Evolutionary conservation across 2,797 vertebrate genomes (phyloP), one percentile per base, ranked within the genome.

Genomic region (Anomalospiza imberbis): DNA sequence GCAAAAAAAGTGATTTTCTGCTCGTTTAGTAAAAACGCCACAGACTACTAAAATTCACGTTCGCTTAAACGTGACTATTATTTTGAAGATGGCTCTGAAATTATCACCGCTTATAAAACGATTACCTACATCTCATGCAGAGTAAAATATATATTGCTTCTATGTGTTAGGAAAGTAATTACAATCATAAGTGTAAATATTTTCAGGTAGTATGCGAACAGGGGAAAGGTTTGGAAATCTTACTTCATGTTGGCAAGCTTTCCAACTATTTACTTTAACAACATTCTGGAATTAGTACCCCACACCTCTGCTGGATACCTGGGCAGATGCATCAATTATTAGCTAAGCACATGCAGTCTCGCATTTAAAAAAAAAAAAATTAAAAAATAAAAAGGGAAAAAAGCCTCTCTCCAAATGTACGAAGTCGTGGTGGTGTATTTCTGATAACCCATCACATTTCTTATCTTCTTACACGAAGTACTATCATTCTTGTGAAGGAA

Each of bases 131-230:
- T 72, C 87, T 82, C 85, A 66, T 38, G 88, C 58, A 70, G 88
- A 82, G 53, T 83, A 86, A 90, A 91, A 79, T 53, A 85, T 42
- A 85, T 63, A 75, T 66, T 83, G 63, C 74, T 88, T 80, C 51
- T 83, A n/a, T 80, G 63, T 90, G 61, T 91, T 78, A 47, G 77
- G 68, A 91, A 82, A 76, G 60, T 93, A 89, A 83, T 89, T 84
- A 42, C 65, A 79, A 74, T 62, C 75, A 34, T 53, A 81, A 94
- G 25, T 50, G 71, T 85, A 95, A 95, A 95, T 94, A 95, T 94
- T 94, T 95, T 90, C 78, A 79, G 88, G 53, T 70, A 50, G 62
- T 81, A 26, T 44, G 57, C 20, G 77, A 89, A 85, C 50, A 95
- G 68, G 42, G 40, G 55, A 84, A 65, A 90, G 77, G 47, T 66